These are phyloP conservation scores for Empis stercorea DNA, from an alignment of 2,888 invertebrate species.

Conservation along the genomic window DNA sequence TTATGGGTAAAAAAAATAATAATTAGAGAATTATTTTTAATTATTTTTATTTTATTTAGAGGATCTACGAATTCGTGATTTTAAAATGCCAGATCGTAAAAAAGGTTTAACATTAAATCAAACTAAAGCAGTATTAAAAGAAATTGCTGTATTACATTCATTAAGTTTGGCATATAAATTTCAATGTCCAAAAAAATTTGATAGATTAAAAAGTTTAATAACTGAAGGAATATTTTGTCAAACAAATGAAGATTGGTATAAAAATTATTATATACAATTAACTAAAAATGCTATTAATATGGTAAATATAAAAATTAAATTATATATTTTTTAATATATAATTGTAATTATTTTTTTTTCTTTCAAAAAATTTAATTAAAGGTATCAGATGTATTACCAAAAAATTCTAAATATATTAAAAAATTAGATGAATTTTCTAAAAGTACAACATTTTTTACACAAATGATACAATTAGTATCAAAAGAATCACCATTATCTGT, in stretches of 20 bases:
- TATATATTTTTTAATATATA: not conserved
- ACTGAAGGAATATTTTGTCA: slow-evolving; percentile 47
- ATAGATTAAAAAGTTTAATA: slow-evolving; percentile 33
- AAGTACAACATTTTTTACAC: slow-evolving; percentile 50
- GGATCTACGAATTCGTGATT: slow-evolving; percentile 47
- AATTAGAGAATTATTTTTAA: not conserved
- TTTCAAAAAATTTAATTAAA: too few relatives aligned
- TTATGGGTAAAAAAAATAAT: slow-evolving; percentile 30
- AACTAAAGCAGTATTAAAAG: slow-evolving; percentile 44
- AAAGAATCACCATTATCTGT: slow-evolving; percentile 52
- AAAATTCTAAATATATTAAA: slow-evolving; percentile 40
- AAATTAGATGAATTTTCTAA: slow-evolving; percentile 48
- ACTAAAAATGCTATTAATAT: slow-evolving; percentile 51
- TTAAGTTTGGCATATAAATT: slow-evolving; percentile 50
- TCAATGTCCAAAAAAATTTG: slow-evolving; percentile 43
- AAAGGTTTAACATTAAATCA: slow-evolving; percentile 48
- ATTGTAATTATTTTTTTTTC: too few relatives aligned
- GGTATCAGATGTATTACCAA: slow-evolving; percentile 29
- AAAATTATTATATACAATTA: slow-evolving; percentile 51
- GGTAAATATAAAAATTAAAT: slow-evolving; percentile 38
- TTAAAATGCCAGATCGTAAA: slow-evolving; percentile 50
- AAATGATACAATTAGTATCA: slow-evolving; percentile 51
- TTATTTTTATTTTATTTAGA: too few relatives aligned
- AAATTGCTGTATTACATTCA: slow-evolving; percentile 51
- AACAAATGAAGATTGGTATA: slow-evolving; percentile 55